Conservation (phyloP, 2,888 invertebrate species). For the Nomada ferruginata region DNA sequence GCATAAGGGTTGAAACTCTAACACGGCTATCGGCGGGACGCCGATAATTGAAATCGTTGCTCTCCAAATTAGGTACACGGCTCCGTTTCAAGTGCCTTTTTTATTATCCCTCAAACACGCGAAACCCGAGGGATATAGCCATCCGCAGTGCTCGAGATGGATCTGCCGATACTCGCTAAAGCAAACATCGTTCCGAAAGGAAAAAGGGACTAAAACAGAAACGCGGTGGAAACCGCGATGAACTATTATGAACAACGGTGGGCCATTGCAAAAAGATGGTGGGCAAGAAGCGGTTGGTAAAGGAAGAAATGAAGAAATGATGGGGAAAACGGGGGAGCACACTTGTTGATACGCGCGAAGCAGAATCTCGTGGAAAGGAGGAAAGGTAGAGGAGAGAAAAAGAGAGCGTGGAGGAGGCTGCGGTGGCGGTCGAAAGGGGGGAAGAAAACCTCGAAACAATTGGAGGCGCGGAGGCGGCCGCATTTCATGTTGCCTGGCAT, state of each 20-base stretch:
- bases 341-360: slow-evolving; percentile 47
- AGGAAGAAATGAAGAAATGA: slow-evolving; percentile 59
- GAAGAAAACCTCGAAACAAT: slow-evolving; percentile 82
- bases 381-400: slow-evolving; percentile 37
- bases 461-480: slow-evolving; percentile 81
- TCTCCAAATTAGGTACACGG: background rate
- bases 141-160: background rate
- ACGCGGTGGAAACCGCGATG: background rate
- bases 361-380: slow-evolving; percentile 41
- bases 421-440: slow-evolving; percentile 46
- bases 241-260: no score
- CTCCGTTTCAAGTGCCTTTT: background rate
- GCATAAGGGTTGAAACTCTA: no score
- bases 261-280: background rate
- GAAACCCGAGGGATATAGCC: background rate
- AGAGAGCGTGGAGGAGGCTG: slow-evolving; percentile 29
- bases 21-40: no score
- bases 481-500: slow-evolving; percentile 81
- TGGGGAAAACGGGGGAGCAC: slow-evolving; percentile 40
- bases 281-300: background rate
- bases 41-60: background rate
- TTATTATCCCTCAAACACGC: background rate
- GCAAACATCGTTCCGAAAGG: background rate
- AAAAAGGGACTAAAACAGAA: background rate
- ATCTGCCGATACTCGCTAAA: background rate